Conservation (phyloP, 2,797 vertebrate species). For the Myripristis murdjan region DNA sequence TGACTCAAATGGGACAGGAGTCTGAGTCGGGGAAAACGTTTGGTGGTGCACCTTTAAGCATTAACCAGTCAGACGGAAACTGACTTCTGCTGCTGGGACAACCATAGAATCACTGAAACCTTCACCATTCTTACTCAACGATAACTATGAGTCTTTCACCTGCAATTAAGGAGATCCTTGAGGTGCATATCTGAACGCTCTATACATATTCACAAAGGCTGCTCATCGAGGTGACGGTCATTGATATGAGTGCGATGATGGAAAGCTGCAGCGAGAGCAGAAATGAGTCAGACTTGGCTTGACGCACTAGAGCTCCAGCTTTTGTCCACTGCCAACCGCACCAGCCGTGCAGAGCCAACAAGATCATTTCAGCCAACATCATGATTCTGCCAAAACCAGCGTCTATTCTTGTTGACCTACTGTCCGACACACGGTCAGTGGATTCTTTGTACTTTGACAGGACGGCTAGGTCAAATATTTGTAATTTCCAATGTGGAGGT, state of each 20-base stretch:
- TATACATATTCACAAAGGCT: background rate
- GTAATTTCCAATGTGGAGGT: no score
- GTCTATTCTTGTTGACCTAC: background rate
- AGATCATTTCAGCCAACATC: background rate
- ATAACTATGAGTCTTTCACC: no score
- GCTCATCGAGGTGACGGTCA: conserved; percentile 39
- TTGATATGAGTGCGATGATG: background rate
- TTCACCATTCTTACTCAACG: no score
- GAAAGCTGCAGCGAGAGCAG: conserved; percentile 22
- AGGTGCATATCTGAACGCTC: background rate
- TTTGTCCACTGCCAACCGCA: conserved; percentile 14
- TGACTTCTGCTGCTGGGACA: no score
- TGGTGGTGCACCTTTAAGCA: no score
- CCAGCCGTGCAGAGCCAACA: conserved; percentile 1
- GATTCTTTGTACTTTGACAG: no score
- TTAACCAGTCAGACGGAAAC: no score
- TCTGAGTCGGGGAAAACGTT: no score
- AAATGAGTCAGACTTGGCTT: conserved; percentile 52
- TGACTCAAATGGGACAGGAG: no score
- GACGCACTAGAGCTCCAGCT: background rate
- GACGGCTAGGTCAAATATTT: no score
- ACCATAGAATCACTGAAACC: no score
- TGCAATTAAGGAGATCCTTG: background rate
- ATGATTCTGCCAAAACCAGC: no score
- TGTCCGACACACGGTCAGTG: background rate